Percentiles rank a stretch among this genome's conserved stretches.
These are phyloP conservation scores for Holothuria glaberrima DNA, from an alignment of 35 echinoderm and acorn worm species.

Conservation along the genomic window DNA sequence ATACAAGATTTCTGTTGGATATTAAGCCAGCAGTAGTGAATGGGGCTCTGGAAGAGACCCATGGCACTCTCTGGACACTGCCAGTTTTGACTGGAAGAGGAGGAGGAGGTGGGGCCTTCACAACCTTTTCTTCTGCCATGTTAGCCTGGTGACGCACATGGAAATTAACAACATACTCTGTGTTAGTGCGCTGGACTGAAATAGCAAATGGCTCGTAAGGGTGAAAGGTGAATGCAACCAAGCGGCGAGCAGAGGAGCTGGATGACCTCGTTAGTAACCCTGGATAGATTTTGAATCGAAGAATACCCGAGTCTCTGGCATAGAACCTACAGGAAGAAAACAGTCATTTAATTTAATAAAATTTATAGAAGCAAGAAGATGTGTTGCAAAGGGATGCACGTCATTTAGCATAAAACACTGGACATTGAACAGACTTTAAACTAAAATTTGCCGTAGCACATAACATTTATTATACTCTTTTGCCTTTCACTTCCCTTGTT, in stretches of 20 bases:
- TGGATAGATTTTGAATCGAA: constrained; percentile 95
- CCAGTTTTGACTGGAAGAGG: background rate
- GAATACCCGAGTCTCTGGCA: constrained; percentile 88
- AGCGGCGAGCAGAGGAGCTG: constrained; percentile 68
- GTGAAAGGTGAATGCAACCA: constrained; percentile 98
- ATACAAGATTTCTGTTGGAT: background rate
- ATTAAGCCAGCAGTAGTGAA: background rate
- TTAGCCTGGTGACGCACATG: constrained; percentile 77
- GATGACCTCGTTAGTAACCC: constrained; percentile 75
- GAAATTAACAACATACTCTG: constrained; percentile 98
- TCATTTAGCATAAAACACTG: too few species aligned
- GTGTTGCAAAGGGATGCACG: too few species aligned
- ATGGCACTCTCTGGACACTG: too few species aligned
- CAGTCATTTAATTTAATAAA: too few species aligned
- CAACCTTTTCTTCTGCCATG: background rate
- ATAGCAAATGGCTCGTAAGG: constrained; percentile 99
- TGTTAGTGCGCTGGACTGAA: constrained; percentile 95
- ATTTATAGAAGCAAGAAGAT: too few species aligned
- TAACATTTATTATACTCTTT: too few species aligned
- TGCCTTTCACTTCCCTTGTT: too few species aligned
- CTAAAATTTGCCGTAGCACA: too few species aligned
- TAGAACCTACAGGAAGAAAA: constrained; percentile 79
- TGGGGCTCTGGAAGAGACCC: background rate
- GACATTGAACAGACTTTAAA: too few species aligned
- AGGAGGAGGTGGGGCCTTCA: background rate